These are phyloP conservation scores for Brotula barbata DNA, from an alignment of 2,797 vertebrate genomes.

Conservation along the genomic window DNA sequence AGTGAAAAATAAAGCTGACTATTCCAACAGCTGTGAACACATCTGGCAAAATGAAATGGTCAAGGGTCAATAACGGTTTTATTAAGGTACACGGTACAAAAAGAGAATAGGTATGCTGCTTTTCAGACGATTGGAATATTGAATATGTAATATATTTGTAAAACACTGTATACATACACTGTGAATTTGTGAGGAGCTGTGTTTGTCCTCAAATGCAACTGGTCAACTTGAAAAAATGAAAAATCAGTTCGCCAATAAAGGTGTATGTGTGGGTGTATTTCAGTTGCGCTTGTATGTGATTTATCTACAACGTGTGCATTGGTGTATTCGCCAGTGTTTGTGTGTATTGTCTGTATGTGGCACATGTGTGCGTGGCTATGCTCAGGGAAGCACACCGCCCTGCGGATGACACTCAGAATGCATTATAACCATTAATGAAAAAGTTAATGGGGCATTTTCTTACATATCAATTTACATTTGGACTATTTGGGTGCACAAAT, in stretches of 20 bases:
- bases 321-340: slow-evolving; percentile 24
- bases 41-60: slow-evolving; percentile 22
- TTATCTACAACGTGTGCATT: slow-evolving; percentile 11
- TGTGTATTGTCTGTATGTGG: slow-evolving; percentile 24
- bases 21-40: slow-evolving; percentile 29
- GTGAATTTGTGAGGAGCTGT: no score
- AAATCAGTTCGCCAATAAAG: no score
- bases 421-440: slow-evolving; percentile 99
- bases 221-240: no score
- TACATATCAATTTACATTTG: slow-evolving; percentile 99
- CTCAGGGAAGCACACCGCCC: slow-evolving; percentile 71
- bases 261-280: slow-evolving; percentile 4
- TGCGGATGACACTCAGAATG: slow-evolving; percentile 90
- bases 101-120: background rate
- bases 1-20: slow-evolving; percentile 7
- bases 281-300: slow-evolving; percentile 10
- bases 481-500: slow-evolving; percentile 88
- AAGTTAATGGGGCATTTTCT: slow-evolving; percentile 99
- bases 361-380: slow-evolving; percentile 43
- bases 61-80: slow-evolving; percentile 10
- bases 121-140: no score
- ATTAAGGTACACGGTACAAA: slow-evolving; percentile 17
- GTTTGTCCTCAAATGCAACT: no score
- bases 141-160: no score
- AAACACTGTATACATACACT: no score